Conservation (phyloP, 2,797 vertebrate species). For the Tachyglossus aculeatus region DNA sequence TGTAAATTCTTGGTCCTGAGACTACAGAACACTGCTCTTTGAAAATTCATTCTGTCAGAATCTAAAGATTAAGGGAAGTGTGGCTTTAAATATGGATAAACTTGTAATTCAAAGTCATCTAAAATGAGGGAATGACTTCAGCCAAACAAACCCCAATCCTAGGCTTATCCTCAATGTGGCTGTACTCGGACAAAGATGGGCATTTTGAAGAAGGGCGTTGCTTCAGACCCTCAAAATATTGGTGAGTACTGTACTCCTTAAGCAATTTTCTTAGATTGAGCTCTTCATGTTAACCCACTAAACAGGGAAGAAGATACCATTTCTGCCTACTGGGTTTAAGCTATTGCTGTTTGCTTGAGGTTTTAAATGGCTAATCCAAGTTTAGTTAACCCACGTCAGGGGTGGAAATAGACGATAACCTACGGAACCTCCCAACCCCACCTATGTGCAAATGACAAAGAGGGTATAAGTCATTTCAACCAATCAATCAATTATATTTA, state of each 20-base stretch:
- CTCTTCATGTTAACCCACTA: no score
- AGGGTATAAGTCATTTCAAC: no score
- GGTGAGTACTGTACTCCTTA: no score
- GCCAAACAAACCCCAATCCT: conserved; percentile 20
- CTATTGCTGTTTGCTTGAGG: no score
- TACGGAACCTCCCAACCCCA: no score
- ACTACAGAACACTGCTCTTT: conserved; percentile 24
- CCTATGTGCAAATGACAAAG: no score
- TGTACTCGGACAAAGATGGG: conserved; percentile 6
- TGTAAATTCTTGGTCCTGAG: conserved; percentile 13
- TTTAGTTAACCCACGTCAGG: no score
- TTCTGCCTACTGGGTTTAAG: no score
- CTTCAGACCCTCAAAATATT: neutral
- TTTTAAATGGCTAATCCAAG: no score
- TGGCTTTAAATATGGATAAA: conserved; percentile 2
- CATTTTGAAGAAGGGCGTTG: neutral
- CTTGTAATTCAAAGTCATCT: conserved; percentile 14
- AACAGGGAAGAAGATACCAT: no score
- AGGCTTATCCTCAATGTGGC: neutral
- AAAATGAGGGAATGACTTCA: neutral
- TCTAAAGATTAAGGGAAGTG: conserved; percentile 18
- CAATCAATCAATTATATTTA: no score
- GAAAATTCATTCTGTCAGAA: neutral
- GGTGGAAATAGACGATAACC: no score
- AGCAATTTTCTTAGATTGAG: neutral